Evolutionary conservation across 2,888 invertebrate species (phyloP).

Genomic region (Bedellia somnulentella): DNA sequence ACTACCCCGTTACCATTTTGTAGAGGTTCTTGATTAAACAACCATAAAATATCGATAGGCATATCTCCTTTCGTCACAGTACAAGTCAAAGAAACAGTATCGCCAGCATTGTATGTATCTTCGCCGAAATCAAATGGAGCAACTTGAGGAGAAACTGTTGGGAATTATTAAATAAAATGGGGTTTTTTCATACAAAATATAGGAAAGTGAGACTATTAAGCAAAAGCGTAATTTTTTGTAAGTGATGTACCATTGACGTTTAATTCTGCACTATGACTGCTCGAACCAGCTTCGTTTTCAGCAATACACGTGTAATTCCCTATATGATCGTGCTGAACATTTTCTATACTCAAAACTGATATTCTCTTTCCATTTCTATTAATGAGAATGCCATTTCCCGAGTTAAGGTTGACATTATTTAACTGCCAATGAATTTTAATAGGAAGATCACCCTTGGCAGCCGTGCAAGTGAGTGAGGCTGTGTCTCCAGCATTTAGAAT

Average conservation of each 20-base stretch:
- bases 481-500: conserved; percentile 73
- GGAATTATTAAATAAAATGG: background rate
- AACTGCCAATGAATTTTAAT: conserved; percentile 72
- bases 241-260: conserved; percentile 66
- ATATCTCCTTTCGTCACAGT: conserved; percentile 70
- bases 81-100: conserved; percentile 66
- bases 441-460: conserved; percentile 72
- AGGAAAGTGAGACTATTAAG: background rate
- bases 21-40: conserved; percentile 28
- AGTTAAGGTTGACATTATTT: conserved; percentile 56
- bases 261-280: conserved; percentile 65
- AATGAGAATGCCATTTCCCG: conserved; percentile 60
- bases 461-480: conserved; percentile 69
- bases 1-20: conserved; percentile 42
- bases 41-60: conserved; percentile 71
- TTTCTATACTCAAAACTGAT: conserved; percentile 69
- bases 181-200: background rate
- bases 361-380: conserved; percentile 65
- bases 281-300: conserved; percentile 66
- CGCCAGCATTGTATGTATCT: conserved; percentile 62
- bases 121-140: conserved; percentile 66
- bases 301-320: conserved; percentile 68
- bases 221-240: no score
- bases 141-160: conserved; percentile 63
- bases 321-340: conserved; percentile 60